Base-by-base conservation (phyloP, 2,888 invertebrate genomes). In the Polymixis lichenea region DNA sequence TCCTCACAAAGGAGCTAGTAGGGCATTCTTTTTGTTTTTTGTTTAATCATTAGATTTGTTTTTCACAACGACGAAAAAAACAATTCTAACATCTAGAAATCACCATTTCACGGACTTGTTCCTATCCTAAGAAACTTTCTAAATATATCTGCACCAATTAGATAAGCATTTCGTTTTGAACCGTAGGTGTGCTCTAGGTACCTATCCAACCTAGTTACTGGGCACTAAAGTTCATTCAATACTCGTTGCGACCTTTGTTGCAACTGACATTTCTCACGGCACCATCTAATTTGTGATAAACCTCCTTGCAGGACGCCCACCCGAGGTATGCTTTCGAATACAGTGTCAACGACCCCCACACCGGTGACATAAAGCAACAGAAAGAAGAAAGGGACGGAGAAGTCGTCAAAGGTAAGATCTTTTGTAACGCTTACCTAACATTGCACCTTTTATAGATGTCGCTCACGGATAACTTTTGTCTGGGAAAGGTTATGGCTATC, bases 321-420 rank as follows among this genome's bases (percentile, higher is more conserved):
- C 97, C 98, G 17, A 95, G 97, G 73, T 98, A 98, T 93, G 97
- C 98, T 25, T 98, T 97, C 91, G 98, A 98, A 92, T 98, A 98
- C 91, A 97, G 97, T 75, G 98, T 98, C 17, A 97, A 98, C 90
- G 98, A 98, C 93, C 97, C 97, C 22, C 97, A 98, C 93, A 98
- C 98, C 2, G 98, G 98, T 67, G 98, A 98, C 89, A 97, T 97
- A 82, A 98, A 98, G 90, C 97, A 97, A 87, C 98, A 98, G 92
- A 97, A 97, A 87, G 98, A 98, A 91, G 97, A 97, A 89, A 96
- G 98, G 22, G 97, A 98, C 83, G 98, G 98, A 3, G 98, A 98
- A 90, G 97, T 97, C 56, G 98, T 98, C 43, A 97, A 97, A 92
- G 98, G 98, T 92, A 94, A 58, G 67, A 64, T 25, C 56, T 80